phyloP scores from a whole-genome alignment of 2,113 vertebrate genomes.

The Todiramphus chloris region DNA sequence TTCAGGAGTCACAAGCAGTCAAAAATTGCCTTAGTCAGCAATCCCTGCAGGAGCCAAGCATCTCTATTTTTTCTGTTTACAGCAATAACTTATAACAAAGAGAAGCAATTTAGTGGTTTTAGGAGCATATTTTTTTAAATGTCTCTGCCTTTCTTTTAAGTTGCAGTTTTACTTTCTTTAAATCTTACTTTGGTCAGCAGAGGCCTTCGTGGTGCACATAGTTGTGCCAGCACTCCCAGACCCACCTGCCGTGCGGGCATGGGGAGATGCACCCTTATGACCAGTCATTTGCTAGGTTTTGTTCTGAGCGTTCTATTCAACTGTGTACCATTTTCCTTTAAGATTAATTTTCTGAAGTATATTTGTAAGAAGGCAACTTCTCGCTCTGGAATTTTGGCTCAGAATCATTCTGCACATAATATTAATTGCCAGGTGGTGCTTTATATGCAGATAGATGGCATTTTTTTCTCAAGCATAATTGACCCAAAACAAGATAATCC shows the following conservation, averaged over 20 bases:
- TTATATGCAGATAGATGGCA: neutral
- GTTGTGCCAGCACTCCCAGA: neutral
- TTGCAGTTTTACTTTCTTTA: neutral
- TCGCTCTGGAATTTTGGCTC: neutral
- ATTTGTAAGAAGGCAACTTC: neutral
- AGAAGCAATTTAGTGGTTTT: neutral
- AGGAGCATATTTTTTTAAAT: neutral
- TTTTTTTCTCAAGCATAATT: neutral
- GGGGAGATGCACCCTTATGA: accelerated
- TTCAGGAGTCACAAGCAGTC: slow-evolving; percentile 18
- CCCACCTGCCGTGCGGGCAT: accelerated
- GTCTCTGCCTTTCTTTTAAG: neutral
- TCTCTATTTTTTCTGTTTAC: slow-evolving; percentile 16
- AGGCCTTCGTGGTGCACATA: accelerated
- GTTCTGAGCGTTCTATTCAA: neutral
- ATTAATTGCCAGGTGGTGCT: neutral
- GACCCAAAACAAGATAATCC: neutral
- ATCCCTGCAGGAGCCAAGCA: neutral
- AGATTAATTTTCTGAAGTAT: neutral
- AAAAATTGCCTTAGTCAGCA: slow-evolving; percentile 30
- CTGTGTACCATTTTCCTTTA: neutral
- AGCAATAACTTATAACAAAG: slow-evolving; percentile 13
- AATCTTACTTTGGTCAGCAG: neutral
- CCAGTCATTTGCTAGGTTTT: neutral
- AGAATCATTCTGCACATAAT: neutral